A percentile compares a stretch with the other conserved stretches of the same genome.
phyloP scores from a whole-genome alignment of 2,113 vertebrate species.

The Microtus montanus region DNA sequence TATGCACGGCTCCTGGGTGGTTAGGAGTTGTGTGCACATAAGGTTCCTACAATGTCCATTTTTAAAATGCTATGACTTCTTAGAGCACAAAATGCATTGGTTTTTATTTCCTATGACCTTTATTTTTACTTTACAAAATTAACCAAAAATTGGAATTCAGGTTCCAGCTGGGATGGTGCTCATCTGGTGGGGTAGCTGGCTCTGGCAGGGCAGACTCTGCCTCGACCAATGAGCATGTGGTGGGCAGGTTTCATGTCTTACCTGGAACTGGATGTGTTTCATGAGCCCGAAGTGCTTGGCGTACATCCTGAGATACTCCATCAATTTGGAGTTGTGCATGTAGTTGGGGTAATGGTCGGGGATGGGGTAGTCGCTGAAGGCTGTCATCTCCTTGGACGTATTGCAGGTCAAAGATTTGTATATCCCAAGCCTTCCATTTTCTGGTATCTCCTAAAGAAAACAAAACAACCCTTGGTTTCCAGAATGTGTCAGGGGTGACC shows the following conservation, averaged over 20 bases:
- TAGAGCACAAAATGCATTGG: neutral
- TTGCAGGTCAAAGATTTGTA: slow-evolving; percentile 90
- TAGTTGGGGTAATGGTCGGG: slow-evolving; percentile 91
- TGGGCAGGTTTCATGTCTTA: slow-evolving; percentile 60
- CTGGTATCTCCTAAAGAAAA: slow-evolving; percentile 73
- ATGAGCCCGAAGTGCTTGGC: slow-evolving; percentile 87
- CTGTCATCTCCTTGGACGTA: slow-evolving; percentile 93
- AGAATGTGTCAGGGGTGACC: neutral
- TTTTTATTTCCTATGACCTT: neutral
- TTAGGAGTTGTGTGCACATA: neutral
- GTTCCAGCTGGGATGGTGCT: neutral
- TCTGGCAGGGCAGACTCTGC: neutral
- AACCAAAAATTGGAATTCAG: neutral
- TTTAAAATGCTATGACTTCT: neutral
- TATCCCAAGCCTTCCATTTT: slow-evolving; percentile 83
- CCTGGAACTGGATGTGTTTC: slow-evolving; percentile 88
- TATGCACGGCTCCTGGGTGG: neutral
- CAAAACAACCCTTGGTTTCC: neutral
- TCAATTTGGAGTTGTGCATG: slow-evolving; percentile 62
- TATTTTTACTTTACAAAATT: neutral
- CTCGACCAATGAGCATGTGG: neutral
- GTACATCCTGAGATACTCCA: slow-evolving; percentile 90
- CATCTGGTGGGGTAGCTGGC: neutral
- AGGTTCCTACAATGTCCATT: neutral
- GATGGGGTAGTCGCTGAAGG: slow-evolving; percentile 92